Conservation (phyloP, 2,113 vertebrate genomes). For the Trichechus manatus region DNA sequence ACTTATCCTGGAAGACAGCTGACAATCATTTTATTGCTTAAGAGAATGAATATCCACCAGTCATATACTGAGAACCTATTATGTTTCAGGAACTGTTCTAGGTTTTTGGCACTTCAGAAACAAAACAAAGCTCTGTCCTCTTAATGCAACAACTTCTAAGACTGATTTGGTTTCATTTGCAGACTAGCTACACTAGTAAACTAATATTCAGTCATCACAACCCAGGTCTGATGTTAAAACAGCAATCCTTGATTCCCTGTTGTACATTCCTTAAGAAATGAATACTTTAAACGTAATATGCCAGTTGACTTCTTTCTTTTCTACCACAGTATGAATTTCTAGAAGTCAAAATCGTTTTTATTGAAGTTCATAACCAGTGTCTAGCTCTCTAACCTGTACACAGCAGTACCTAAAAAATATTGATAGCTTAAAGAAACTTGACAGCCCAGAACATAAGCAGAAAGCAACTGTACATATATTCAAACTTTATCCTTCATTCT, state of each 20-base stretch:
- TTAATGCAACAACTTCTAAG: neutral
- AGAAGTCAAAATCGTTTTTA: neutral
- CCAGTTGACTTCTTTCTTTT: neutral
- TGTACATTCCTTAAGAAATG: neutral
- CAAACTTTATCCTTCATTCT: neutral
- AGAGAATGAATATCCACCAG: neutral
- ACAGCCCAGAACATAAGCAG: neutral
- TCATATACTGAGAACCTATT: neutral
- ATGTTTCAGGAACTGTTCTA: neutral
- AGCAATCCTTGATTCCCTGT: accelerated
- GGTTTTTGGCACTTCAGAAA: neutral
- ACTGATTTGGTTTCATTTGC: neutral
- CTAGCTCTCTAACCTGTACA: neutral
- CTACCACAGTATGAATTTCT: neutral
- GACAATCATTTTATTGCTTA: neutral
- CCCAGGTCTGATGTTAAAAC: neutral
- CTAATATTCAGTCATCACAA: neutral
- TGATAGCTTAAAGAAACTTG: neutral
- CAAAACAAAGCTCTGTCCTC: neutral
- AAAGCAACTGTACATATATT: neutral
- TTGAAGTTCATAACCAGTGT: neutral
- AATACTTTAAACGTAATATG: neutral
- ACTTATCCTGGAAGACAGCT: neutral
- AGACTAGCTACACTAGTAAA: neutral
- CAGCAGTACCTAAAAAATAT: neutral